Evolutionary conservation across 2,797 vertebrate genomes (phyloP), one percentile per base, ranked within the genome.

Genomic region (Platyrinchus mystaceus): DNA sequence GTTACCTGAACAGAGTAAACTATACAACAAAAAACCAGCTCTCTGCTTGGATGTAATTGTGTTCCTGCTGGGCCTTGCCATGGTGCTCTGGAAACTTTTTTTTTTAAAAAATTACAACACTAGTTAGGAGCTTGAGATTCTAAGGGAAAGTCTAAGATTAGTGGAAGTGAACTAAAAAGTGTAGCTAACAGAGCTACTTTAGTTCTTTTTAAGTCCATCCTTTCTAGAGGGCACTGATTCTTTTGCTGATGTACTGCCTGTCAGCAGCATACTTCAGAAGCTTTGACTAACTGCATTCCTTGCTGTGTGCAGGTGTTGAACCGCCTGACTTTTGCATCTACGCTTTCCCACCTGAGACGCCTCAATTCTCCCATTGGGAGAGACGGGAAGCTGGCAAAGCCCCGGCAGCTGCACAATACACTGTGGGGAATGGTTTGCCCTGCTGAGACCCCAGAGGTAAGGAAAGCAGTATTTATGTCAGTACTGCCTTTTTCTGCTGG

Each of bases 401-500:
- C 99, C 32, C 95, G 99, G 55, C 99, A 99, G 95, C 97, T 99
- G 64, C 99, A 99, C 97, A 99, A 99, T 96, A 99, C 99, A 0
- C 94, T 99, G 90, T 99, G 99, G 99, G 99, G 99, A 22, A 99
- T 99, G 99, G 98, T 99, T 96, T 99, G 99, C 94, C 99, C 99
- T 21, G 99, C 99, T 3, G 99, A 99, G 98, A 99, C 99, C 6
- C 99, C 99, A 7, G 99, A 99, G 99, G 99, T 99, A 98, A 96
- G 3, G 10, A 52, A 67, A 66, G 28, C 30, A 60, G 4, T 43
- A 7, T 60, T 80, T 69, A 7, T 60, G n/a, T 70, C 20, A 34
- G 21, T 39, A 19, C 27, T 78, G 53, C 49, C 68, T 70, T 64
- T 75, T 22, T 62, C 28, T 11, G 5, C 2, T 1, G 0, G 34